Percentiles rank a stretch among this genome's conserved stretches.
These are phyloP conservation scores for Prunella strophiata DNA, from an alignment of 2,797 vertebrate genomes.

Conservation along the genomic window DNA sequence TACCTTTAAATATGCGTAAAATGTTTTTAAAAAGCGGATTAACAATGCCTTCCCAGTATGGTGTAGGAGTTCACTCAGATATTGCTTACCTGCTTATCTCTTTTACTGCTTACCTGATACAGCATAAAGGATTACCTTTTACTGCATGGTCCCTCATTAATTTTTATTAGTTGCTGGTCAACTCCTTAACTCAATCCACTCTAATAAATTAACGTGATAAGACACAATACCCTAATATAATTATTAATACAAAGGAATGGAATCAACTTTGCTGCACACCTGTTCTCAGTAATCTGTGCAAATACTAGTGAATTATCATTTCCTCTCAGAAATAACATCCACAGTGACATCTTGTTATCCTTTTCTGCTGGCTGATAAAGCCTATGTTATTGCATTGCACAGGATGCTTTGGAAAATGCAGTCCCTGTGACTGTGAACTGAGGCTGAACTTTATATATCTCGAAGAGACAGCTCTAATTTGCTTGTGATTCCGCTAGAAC, in stretches of 20 bases:
- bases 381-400: constrained; percentile 4
- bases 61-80: background rate
- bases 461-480: background rate
- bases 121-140: constrained; percentile 14
- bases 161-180: constrained; percentile 53
- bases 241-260: constrained; percentile 67
- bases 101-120: background rate
- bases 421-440: background rate
- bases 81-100: background rate
- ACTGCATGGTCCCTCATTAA: background rate
- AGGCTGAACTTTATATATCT: constrained; percentile 6
- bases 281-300: constrained; percentile 58
- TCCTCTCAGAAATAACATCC: constrained; percentile 3
- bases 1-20: background rate
- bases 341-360: background rate
- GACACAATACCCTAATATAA: constrained; percentile 5
- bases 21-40: background rate
- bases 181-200: constrained; percentile 44
- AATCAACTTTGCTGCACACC: constrained; percentile 24
- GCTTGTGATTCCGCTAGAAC: background rate
- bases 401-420: constrained; percentile 55
- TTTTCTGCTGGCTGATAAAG: background rate
- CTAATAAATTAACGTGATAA: constrained; percentile 67
- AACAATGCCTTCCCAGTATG: background rate
- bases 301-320: constrained; percentile 24